Evolutionary conservation across 2,888 invertebrate genomes (phyloP).

Genomic region (Oligia strigilis): DNA sequence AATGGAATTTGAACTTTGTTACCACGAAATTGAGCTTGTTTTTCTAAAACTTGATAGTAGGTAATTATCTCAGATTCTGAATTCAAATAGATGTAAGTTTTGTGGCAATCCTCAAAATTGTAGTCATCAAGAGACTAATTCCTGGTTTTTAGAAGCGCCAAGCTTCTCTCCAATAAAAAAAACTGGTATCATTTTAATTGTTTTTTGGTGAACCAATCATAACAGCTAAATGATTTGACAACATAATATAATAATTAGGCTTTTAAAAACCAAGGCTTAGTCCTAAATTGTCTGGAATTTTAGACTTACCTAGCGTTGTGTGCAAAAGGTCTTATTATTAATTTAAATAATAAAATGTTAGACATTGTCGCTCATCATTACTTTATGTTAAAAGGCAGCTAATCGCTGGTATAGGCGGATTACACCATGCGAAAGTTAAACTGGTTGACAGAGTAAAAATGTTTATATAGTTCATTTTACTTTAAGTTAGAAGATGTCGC

Average conservation of each 20-base stretch:
- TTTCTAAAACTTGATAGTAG: not conserved
- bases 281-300: too few species aligned
- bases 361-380: slow-evolving; percentile 21
- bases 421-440: slow-evolving; percentile 49
- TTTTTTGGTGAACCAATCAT: too few species aligned
- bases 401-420: slow-evolving; percentile 50
- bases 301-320: slow-evolving; percentile 14
- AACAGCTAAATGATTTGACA: too few species aligned
- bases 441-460: not conserved
- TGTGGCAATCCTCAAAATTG: not conserved
- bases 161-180: not conserved
- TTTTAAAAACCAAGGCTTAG: not conserved
- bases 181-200: too few species aligned
- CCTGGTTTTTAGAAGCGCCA: not conserved
- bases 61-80: not conserved
- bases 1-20: slow-evolving; percentile 1
- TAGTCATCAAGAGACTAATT: too few species aligned
- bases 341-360: slow-evolving; percentile 34
- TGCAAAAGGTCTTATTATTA: slow-evolving; percentile 14
- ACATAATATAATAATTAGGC: not conserved
- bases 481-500: slow-evolving; percentile 20
- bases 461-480: slow-evolving; percentile 17
- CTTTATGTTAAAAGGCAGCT: slow-evolving; percentile 60
- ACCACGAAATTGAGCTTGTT: not conserved
- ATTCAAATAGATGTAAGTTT: not conserved